Evolutionary conservation across 2,888 invertebrate species (phyloP), one percentile per base, ranked within the genome.

Genomic region (Crematogaster levior): DNA sequence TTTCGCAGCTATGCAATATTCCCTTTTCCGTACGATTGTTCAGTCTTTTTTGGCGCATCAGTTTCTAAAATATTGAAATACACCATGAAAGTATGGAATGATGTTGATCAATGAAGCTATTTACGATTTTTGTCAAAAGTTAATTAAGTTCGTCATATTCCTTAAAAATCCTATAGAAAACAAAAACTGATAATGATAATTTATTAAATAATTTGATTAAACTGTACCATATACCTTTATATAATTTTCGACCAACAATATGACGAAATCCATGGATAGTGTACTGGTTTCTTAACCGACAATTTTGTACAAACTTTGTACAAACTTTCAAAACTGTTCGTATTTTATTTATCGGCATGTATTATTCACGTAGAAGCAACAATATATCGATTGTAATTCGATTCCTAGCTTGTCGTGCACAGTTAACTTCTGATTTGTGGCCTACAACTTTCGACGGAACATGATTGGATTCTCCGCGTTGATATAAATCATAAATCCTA

Each of bases 401-500:
- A 70, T 75, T 66, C 1, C 43, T 74, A 61, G 24, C 43, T 43
- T 79, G 70, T 79, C 77, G 30, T 34, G 43, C 77, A 30, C 77
- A 70, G 70, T 77, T 77, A 77, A 77, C 77, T 77, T 70, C 77
- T 79, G 77, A 79, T 79, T 79, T 79, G 77, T 79, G 70, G 77
- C 56, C 70, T 70, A 43, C 77, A 70, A 79, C 70, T 79, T 79
- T 70, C 77, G 77, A 77, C 53, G 56, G 12, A 56, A 56, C 43
- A 79, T 79, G 77, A 79, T 79, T 79, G 77, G 70, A 79, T 79
- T 79, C 40, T 34, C 70, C 34, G 43, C 56, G 34, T 56, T 30
- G 70, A 70, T 79, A 79, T 70, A 79, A 79, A 79, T 70, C 77
- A 70, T 79, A 79, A 79, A 79, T 79, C 24, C 56, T 79, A 79